phyloP scores from a whole-genome alignment of 2,888 invertebrate genomes.

The Abrostola tripartita region DNA sequence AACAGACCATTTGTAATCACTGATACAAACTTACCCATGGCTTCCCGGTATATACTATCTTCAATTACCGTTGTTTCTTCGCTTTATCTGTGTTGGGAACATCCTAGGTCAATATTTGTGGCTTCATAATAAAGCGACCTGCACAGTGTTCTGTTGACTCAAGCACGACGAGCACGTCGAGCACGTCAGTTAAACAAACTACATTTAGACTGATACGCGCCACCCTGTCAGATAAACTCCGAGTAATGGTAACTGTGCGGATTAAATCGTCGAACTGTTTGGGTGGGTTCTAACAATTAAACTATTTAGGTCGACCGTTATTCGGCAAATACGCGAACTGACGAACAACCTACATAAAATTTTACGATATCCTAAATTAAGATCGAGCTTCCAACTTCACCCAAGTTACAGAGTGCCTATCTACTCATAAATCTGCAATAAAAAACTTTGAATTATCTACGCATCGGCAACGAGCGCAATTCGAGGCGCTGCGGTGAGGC shows the following conservation, averaged over 20 bases:
- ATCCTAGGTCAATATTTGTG: slow-evolving; percentile 83
- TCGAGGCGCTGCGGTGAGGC: slow-evolving; percentile 42
- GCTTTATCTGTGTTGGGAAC: slow-evolving; percentile 74
- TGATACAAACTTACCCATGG: slow-evolving; percentile 74
- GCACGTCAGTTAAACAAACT: slow-evolving; percentile 58
- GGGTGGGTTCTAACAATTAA: slow-evolving; percentile 64
- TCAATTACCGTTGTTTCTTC: slow-evolving; percentile 77
- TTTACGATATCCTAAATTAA: slow-evolving; percentile 62
- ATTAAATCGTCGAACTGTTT: slow-evolving; percentile 56
- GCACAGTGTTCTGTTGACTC: slow-evolving; percentile 61
- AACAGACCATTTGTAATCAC: slow-evolving; percentile 75
- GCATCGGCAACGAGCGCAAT: slow-evolving; percentile 34
- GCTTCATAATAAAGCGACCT: slow-evolving; percentile 67
- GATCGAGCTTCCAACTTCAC: slow-evolving; percentile 52
- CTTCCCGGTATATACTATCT: slow-evolving; percentile 71
- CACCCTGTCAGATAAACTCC: slow-evolving; percentile 50
- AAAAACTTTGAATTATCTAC: slow-evolving; percentile 48
- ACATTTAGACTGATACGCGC: slow-evolving; percentile 52
- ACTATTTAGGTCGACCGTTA: slow-evolving; percentile 69
- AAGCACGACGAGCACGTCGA: slow-evolving; percentile 25
- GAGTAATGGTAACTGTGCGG: slow-evolving; percentile 38
- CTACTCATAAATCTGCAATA: slow-evolving; percentile 51
- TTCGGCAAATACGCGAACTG: slow-evolving; percentile 64
- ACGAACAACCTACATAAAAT: slow-evolving; percentile 55
- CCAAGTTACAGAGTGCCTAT: slow-evolving; percentile 38